Evolutionary conservation across 2,888 invertebrate genomes (phyloP).

Genomic region (Tachina lurida): DNA sequence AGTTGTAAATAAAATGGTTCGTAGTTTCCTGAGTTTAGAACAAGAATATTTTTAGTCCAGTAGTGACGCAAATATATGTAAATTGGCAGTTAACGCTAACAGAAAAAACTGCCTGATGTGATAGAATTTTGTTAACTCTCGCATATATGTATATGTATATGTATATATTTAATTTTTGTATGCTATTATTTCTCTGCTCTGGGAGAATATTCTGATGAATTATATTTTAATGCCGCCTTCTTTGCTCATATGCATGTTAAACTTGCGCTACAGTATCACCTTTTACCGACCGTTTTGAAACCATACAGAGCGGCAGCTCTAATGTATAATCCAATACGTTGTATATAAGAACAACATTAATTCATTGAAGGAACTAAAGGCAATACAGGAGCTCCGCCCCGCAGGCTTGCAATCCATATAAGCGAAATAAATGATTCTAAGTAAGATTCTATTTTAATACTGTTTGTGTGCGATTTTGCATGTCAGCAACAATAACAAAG

Average conservation of each 20-base stretch:
- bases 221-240: conserved; percentile 64
- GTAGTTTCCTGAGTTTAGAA: too few relatives aligned
- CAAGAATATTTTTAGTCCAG: too few relatives aligned
- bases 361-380: conserved; percentile 64
- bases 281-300: conserved; percentile 34
- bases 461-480: conserved; percentile 48
- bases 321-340: conserved; percentile 43
- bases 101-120: not conserved
- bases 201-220: conserved; percentile 67
- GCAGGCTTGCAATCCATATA: conserved; percentile 76
- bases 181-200: conserved; percentile 9
- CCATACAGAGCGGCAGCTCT: conserved; percentile 22
- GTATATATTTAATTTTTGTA: conserved; percentile 2
- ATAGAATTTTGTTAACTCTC: conserved; percentile 41
- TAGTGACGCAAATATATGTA: too few relatives aligned
- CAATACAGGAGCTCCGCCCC: conserved; percentile 83
- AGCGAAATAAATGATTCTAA: conserved; percentile 70
- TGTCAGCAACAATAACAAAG: conserved; percentile 19
- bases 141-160: too few relatives aligned
- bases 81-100: too few relatives aligned
- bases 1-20: too few relatives aligned
- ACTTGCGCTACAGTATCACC: conserved; percentile 20
- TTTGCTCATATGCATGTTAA: conserved; percentile 56
- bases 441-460: conserved; percentile 2
- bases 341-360: conserved; percentile 27